Evolutionary conservation across 2,113 vertebrate genomes (phyloP).

Genomic region (Eolophus roseicapilla): DNA sequence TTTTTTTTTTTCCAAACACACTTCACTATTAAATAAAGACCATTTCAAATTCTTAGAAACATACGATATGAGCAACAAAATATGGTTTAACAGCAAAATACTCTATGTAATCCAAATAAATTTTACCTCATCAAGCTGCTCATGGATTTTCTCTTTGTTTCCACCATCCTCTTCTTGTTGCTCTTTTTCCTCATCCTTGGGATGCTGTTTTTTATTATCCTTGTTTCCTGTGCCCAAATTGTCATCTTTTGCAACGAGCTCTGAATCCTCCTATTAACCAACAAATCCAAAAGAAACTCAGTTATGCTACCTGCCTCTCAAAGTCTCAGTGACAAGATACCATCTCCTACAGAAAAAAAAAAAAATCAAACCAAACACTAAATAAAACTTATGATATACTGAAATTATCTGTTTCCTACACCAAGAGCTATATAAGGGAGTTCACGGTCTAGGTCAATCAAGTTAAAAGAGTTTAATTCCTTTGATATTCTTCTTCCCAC

Average conservation of each 20-base stretch:
- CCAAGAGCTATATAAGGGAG: background rate
- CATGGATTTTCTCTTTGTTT: constrained; percentile 85
- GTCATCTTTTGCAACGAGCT: constrained; percentile 93
- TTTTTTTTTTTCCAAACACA: background rate
- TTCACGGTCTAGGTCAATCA: background rate
- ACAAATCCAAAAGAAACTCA: background rate
- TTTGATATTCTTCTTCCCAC: background rate
- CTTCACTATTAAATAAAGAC: background rate
- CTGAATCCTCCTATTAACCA: constrained; percentile 82
- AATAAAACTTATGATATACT: background rate
- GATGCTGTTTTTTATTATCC: constrained; percentile 80
- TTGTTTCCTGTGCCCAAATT: constrained; percentile 81
- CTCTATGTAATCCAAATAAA: background rate
- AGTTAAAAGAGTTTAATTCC: background rate
- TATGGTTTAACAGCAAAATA: background rate
- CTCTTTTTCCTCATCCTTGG: constrained; percentile 73
- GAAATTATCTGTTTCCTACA: background rate
- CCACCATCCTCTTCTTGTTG: constrained; percentile 59
- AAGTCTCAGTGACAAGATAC: background rate
- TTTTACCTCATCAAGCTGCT: constrained; percentile 92
- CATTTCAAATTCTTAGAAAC: background rate
- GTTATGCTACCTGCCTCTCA: background rate
- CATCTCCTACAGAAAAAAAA: background rate
- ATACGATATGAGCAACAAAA: background rate
- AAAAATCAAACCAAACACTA: background rate